A percentile compares a stretch with the other conserved stretches of the same genome.
Evolutionary conservation across 2,797 vertebrate species (phyloP).

Genomic region (Mormyrus proboscirostris): DNA sequence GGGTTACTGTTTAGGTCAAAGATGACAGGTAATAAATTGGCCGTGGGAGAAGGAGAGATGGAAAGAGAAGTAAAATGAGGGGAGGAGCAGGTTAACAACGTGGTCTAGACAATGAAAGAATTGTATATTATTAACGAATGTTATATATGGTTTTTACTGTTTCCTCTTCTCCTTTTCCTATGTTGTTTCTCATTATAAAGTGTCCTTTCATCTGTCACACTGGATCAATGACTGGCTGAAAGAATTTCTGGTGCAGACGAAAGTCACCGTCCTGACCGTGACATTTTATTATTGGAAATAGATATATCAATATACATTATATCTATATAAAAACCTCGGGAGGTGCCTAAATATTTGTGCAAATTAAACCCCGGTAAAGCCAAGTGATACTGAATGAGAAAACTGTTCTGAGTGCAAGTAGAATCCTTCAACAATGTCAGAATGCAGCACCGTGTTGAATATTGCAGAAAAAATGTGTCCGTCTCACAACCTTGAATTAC

Average conservation of each 20-base stretch:
- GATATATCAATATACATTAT: neutral
- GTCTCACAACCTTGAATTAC: neutral
- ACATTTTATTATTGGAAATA: neutral
- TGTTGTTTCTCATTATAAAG: neutral
- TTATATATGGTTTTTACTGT: neutral
- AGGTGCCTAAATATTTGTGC: neutral
- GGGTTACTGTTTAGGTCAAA: constrained; percentile 58
- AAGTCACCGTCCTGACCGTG: neutral
- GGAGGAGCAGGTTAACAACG: constrained; percentile 27
- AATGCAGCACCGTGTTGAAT: neutral
- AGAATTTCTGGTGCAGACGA: neutral
- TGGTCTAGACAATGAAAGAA: constrained; percentile 28
- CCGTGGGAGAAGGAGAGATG: constrained; percentile 29
- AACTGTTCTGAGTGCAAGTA: neutral
- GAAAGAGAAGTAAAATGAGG: constrained; percentile 32
- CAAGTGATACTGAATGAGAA: neutral
- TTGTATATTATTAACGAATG: neutral
- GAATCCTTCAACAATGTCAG: neutral
- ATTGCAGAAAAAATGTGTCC: neutral
- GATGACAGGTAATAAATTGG: constrained; percentile 61
- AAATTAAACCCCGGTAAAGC: neutral
- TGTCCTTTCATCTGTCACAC: neutral
- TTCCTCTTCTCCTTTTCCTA: neutral
- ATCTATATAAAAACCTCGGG: neutral
- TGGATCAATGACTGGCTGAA: neutral